Conservation (phyloP, 2,888 invertebrate genomes). For the Lottia scabra region DNA sequence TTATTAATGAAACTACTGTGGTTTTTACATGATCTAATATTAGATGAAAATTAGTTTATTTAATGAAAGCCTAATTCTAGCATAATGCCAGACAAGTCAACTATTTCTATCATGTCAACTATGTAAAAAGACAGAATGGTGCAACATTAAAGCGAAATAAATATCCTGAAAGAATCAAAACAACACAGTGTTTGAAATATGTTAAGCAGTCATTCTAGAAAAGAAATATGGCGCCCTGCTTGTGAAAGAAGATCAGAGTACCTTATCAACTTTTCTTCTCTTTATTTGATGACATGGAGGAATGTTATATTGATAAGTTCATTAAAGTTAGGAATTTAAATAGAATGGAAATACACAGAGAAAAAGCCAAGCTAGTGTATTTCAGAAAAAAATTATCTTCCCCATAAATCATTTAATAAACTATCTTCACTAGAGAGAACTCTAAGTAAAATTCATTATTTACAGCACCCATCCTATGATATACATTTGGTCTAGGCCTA, state of each 20-base stretch:
- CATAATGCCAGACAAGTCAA: neutral
- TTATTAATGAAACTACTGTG: neutral
- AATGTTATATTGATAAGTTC: slow-evolving; percentile 1
- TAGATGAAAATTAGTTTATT: neutral
- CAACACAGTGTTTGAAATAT: neutral
- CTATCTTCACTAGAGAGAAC: too few relatives aligned
- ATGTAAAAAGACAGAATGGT: slow-evolving; percentile 3
- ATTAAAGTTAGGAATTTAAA: neutral
- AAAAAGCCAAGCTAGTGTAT: too few relatives aligned
- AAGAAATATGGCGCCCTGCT: slow-evolving; percentile 1
- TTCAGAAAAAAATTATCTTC: too few relatives aligned
- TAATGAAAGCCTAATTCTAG: neutral
- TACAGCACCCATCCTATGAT: too few relatives aligned
- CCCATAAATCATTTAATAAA: too few relatives aligned
- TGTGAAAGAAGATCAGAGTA: slow-evolving; percentile 1
- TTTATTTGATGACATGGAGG: neutral
- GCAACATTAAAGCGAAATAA: neutral
- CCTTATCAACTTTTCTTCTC: neutral
- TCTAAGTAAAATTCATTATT: too few relatives aligned
- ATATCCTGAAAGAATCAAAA: neutral
- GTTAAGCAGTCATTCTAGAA: neutral
- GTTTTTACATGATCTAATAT: neutral
- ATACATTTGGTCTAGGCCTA: too few relatives aligned
- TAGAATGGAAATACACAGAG: neutral
- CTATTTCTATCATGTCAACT: neutral